phyloP scores from a whole-genome alignment of 2,888 invertebrate species.

The Pyrocoelia pectoralis region DNA sequence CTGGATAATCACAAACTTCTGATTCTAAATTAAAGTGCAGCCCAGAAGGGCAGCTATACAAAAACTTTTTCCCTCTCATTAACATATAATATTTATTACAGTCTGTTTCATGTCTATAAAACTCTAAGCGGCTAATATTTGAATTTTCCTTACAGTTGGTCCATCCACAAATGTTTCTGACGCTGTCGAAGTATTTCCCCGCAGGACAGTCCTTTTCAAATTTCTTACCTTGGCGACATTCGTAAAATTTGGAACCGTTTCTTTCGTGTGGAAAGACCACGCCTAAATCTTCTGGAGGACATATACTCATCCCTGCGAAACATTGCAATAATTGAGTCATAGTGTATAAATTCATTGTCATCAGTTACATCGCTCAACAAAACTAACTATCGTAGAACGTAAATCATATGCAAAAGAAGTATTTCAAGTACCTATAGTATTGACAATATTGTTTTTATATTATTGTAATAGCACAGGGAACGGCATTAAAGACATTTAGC shows the following conservation, averaged over 20 bases:
- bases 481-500: too few relatives aligned
- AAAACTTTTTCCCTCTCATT: background rate
- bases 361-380: too few relatives aligned
- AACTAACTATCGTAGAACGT: too few relatives aligned
- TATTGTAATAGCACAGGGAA: too few relatives aligned
- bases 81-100: constrained; percentile 16
- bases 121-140: background rate
- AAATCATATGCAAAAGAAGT: too few relatives aligned
- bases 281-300: constrained; percentile 7
- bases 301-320: background rate
- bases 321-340: too few relatives aligned
- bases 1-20: constrained; percentile 17
- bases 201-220: constrained; percentile 33
- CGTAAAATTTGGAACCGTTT: constrained; percentile 36
- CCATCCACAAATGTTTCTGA: constrained; percentile 17
- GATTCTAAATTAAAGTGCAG: constrained; percentile 16
- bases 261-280: constrained; percentile 24
- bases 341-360: too few relatives aligned
- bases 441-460: too few relatives aligned
- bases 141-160: constrained; percentile 12
- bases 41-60: constrained; percentile 9
- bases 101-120: constrained; percentile 10
- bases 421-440: too few relatives aligned
- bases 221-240: constrained; percentile 32
- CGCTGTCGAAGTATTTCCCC: constrained; percentile 24